phyloP scores from a whole-genome alignment of 1,140 invertebrate genomes.

The Liolophura sinensis region DNA sequence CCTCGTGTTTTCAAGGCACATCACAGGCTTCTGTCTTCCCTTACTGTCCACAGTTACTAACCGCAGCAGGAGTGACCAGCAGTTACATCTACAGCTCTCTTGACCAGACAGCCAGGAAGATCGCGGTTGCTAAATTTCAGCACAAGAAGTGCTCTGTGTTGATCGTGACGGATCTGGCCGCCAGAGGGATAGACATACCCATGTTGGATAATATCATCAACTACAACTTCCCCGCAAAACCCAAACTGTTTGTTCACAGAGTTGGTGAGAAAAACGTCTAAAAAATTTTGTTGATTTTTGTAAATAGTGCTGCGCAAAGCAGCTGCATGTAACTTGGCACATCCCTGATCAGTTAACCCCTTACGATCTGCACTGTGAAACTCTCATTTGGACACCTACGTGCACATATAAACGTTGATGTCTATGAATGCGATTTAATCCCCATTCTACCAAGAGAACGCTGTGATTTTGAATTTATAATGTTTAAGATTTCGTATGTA shows the following conservation, averaged over 20 bases:
- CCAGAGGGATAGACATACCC: conserved; percentile 96
- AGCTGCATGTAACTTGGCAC: too few relatives aligned
- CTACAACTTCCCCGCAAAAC: conserved; percentile 94
- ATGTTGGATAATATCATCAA: conserved; percentile 96
- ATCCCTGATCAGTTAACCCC: too few relatives aligned
- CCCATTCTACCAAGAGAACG: too few relatives aligned
- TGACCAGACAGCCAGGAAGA: conserved; percentile 93
- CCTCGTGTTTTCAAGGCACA: too few relatives aligned
- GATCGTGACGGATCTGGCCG: conserved; percentile 96
- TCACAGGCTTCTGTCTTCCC: too few relatives aligned
- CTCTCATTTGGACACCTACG: too few relatives aligned
- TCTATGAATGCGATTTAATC: too few relatives aligned
- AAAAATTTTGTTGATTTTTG: neutral
- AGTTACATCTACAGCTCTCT: conserved; percentile 94
- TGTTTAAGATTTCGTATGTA: too few relatives aligned
- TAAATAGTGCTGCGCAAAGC: too few relatives aligned
- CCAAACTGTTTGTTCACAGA: conserved; percentile 97
- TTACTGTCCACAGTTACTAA: conserved; percentile 71
- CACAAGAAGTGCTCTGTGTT: conserved; percentile 67
- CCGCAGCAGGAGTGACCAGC: conserved; percentile 76
- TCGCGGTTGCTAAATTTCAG: conserved; percentile 91
- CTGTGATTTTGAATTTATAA: too few relatives aligned
- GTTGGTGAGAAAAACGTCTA: conserved; percentile 74
- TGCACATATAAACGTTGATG: too few relatives aligned
- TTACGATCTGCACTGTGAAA: too few relatives aligned